Base-by-base conservation (phyloP, 2,888 invertebrate genomes). In the Apoda limacodes region DNA sequence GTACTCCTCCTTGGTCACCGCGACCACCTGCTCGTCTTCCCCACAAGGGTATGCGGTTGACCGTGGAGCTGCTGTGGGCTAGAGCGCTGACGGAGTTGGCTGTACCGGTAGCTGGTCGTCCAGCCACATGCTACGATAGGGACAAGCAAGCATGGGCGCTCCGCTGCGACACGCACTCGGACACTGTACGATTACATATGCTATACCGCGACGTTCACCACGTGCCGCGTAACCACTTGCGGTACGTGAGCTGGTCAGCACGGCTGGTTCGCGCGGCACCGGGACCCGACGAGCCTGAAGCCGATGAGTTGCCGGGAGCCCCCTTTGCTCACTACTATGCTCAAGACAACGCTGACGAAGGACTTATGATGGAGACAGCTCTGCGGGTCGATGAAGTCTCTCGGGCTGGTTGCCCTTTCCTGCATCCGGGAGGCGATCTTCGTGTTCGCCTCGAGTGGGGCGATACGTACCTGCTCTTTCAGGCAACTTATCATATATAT, bases 91-190 rank as follows among this genome's bases (percentile, higher is more conserved):
- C 82, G 1, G 74, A 83, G 12, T 56, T 83, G n/a, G 64, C 70
- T 0, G 72, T 85, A 2, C 75, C 85, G 1, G 76, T 84, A 1
- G 82, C 83, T 0, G 85, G 85, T 0, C 82, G 85, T 14, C 76
- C 82, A 4, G 72, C 83, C 14, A 84, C 84, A 7, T 89, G 90
- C 59, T 91, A 90, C 65, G 92, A 92, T 62, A 78, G 89, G 6
- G 92, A 92, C 64, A 91, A 91, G 52, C 88, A 88, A 54, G 89
- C 89, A 4, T 91, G 92, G 92, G 83, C 87, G 29, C 76, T 92
- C 34, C 86, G 90, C 44, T 88, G 89, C 22, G 91, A 92, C 61
- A 84, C 88, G 34, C 90, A 90, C 52, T 89, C 89, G 5, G 89
- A 90, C 46, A 85, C 86, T 12, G 86, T 92, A 34, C 82, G 89